Evolutionary conservation across 2,113 vertebrate genomes (phyloP).

Genomic region (Pseudorasbora parva): DNA sequence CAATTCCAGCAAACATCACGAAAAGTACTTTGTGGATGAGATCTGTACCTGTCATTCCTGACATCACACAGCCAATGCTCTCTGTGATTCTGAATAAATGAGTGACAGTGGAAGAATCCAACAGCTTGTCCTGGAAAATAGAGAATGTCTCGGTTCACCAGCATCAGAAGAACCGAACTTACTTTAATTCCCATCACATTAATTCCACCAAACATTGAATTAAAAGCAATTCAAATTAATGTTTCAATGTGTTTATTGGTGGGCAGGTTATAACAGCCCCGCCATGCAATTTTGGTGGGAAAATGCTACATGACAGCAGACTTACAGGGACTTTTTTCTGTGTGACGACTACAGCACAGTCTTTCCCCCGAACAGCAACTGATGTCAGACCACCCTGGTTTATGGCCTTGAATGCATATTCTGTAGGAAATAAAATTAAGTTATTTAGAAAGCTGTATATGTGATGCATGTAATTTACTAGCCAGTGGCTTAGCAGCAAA

Average conservation of each 20-base stretch:
- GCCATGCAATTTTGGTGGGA: background rate
- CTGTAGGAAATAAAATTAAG: slow-evolving; percentile 61
- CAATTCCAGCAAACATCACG: background rate
- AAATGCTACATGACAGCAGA: background rate
- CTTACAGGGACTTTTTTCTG: slow-evolving; percentile 98
- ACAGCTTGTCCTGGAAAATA: slow-evolving; percentile 86
- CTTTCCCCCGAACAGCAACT: slow-evolving; percentile 91
- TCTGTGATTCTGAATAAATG: slow-evolving; percentile 95
- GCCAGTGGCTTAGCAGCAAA: too few species aligned
- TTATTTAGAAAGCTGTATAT: background rate
- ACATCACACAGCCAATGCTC: slow-evolving; percentile 95
- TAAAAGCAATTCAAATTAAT: background rate
- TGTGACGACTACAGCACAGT: slow-evolving; percentile 91
- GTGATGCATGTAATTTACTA: too few species aligned
- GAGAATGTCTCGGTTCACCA: background rate
- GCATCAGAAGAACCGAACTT: background rate
- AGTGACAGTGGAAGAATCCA: slow-evolving; percentile 89
- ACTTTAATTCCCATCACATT: background rate
- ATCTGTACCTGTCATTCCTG: slow-evolving; percentile 91
- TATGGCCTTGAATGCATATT: slow-evolving; percentile 97
- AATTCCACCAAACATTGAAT: background rate
- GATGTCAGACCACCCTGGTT: slow-evolving; percentile 95
- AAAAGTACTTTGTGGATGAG: background rate
- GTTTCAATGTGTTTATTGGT: background rate
- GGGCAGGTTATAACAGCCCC: background rate